Base-by-base conservation (phyloP, 35 echinoderm and acorn worm genomes). In the Hemicentrotus pulcherrimus region DNA sequence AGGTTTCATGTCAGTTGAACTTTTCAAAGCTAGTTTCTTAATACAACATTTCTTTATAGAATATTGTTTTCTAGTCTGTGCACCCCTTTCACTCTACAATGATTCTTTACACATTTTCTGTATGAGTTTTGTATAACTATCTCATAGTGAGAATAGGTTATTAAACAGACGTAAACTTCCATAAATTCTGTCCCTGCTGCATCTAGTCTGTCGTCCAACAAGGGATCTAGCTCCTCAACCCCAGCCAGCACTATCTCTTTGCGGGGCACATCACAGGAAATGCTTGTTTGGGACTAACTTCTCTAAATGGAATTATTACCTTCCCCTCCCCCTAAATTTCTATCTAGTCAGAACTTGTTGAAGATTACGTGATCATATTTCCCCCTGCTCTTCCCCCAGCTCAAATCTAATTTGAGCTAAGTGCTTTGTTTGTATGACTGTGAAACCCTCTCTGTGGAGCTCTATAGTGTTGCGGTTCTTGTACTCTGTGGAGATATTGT, bases 301-400 rank as follows among this genome's bases (percentile, higher is more conserved):
- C 28, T 78, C 65, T 78, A 28, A 78, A 78, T n/a, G 22, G 22
- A n/a, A 78, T 78, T 22, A 78, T 15, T 55, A 55, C 19, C 22
- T 78, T 78, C 65, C 65, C 65, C 65, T 78, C 65, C 65, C 65
- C 65, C 65, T 78, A 78, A 78, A 78, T 78, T 70, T 78, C 65
- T 59, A 59, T 11, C 52, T 28, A 78, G 65, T 78, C 65, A n/a
- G 19, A 78, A 22, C 65, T 78, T n/a, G 65, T 78, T 78, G 65
- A 78, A 78, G 65, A 78, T 78, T 78, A 78, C 65, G 65, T 78
- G 65, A 78, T 78, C 65, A 78, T 78, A 78, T n/a, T 78, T 78
- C 65, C 65, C 65, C 65, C 65, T 78, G 6, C 24, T 78, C 65
- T 78, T 78, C 65, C 65, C 50, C 65, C 65, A 0, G 22, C 24